Conservation (phyloP, 2,113 vertebrate species). For the Ameiurus melas region DNA sequence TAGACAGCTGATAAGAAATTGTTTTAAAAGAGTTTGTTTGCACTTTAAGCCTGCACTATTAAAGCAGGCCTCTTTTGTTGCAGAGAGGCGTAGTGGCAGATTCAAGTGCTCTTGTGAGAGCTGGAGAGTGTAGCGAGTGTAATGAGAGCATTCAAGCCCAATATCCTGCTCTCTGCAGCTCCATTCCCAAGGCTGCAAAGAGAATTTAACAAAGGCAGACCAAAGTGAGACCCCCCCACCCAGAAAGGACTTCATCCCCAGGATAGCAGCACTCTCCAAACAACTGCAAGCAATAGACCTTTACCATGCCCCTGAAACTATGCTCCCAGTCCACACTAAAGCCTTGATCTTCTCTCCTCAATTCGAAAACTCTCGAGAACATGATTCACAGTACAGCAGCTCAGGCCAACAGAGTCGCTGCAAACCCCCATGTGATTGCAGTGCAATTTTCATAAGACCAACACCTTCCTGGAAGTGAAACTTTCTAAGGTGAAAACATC, state of each 20-base stretch:
- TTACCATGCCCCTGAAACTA: conserved; percentile 57
- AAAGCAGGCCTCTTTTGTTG: conserved; percentile 61
- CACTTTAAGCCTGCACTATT: conserved; percentile 51
- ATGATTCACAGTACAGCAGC: conserved; percentile 64
- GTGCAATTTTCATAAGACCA: conserved; percentile 62
- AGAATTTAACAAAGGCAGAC: conserved; percentile 74
- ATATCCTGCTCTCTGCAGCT: conserved; percentile 68
- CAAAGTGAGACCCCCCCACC: conserved; percentile 69
- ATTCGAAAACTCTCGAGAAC: conserved; percentile 47
- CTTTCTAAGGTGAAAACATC: conserved; percentile 62
- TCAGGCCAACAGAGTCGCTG: conserved; percentile 53
- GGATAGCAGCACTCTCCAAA: conserved; percentile 55
- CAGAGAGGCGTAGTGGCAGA: conserved; percentile 64
- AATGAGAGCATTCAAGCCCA: conserved; percentile 75
- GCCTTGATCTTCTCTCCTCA: conserved; percentile 47
- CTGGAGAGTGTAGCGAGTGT: conserved; percentile 50
- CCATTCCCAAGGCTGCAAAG: conserved; percentile 65
- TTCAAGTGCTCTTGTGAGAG: conserved; percentile 68
- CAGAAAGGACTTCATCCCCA: conserved; percentile 62
- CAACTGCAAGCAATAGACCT: conserved; percentile 37
- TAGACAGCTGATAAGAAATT: conserved; percentile 43
- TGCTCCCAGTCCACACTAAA: conserved; percentile 50
- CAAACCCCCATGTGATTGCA: conserved; percentile 55
- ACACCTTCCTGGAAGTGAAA: conserved; percentile 52
- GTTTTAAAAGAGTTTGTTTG: conserved; percentile 60